A percentile compares a stretch with the other conserved stretches of the same genome.
Conservation (phyloP, 2,797 vertebrate genomes). For the Peromyscus attwateri region DNA sequence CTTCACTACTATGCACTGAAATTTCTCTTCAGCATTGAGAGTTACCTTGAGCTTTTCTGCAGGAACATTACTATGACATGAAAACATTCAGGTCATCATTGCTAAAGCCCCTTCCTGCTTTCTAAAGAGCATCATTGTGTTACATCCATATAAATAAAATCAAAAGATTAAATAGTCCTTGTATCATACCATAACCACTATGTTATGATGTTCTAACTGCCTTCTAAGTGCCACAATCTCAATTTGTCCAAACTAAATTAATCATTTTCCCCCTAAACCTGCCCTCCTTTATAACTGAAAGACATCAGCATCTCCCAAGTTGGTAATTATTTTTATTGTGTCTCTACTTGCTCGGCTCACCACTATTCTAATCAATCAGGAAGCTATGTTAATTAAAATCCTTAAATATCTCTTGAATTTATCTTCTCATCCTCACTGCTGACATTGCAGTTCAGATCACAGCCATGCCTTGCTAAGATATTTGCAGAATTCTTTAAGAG, state of each 20-base stretch:
- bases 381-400: constrained; percentile 74
- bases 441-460: constrained; percentile 51
- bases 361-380: constrained; percentile 60
- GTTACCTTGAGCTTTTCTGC: constrained; percentile 43
- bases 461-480: constrained; percentile 43
- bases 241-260: constrained; percentile 60
- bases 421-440: constrained; percentile 56
- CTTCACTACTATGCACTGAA: constrained; percentile 35
- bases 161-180: constrained; percentile 56
- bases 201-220: constrained; percentile 29
- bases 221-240: constrained; percentile 54
- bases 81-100: constrained; percentile 55
- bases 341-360: constrained; percentile 54
- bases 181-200: background rate
- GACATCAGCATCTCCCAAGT: constrained; percentile 52
- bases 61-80: constrained; percentile 23
- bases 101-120: constrained; percentile 24
- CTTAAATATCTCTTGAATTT: constrained; percentile 67
- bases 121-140: constrained; percentile 30
- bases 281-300: constrained; percentile 67
- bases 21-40: constrained; percentile 36
- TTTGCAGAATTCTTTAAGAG: constrained; percentile 53
- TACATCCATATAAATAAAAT: constrained; percentile 41
- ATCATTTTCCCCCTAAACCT: constrained; percentile 36
- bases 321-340: constrained; percentile 74